A percentile compares a stretch with the other conserved stretches of the same genome.
Evolutionary conservation across 2,888 invertebrate genomes (phyloP).

Genomic region (Formica aserva): DNA sequence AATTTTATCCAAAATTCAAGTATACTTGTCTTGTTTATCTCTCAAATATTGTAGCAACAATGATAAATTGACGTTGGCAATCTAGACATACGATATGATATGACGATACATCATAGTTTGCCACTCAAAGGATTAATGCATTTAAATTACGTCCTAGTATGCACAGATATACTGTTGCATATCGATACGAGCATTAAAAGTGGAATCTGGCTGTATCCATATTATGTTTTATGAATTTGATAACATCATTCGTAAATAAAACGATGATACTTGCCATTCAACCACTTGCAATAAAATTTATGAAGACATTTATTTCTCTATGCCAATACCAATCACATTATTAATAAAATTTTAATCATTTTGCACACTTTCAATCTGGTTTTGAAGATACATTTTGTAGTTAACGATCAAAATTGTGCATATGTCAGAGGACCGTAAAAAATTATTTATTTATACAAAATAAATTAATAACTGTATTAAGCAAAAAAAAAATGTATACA

Average conservation of each 20-base stretch:
- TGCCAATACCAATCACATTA: background rate
- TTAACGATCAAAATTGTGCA: background rate
- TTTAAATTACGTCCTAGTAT: slow-evolving; percentile 50
- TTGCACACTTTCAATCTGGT: background rate
- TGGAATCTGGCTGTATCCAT: slow-evolving; percentile 18
- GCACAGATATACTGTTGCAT: slow-evolving; percentile 48
- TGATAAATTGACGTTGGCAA: slow-evolving; percentile 42
- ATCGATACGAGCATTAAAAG: slow-evolving; percentile 47
- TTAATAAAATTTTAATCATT: background rate
- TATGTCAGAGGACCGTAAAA: background rate
- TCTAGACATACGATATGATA: slow-evolving; percentile 41
- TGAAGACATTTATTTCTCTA: background rate
- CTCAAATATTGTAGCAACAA: slow-evolving; percentile 36
- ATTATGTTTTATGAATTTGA: slow-evolving; percentile 42
- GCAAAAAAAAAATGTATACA: background rate
- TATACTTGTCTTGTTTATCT: slow-evolving; percentile 39
- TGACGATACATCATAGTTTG: slow-evolving; percentile 51
- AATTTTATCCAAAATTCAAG: slow-evolving; percentile 38
- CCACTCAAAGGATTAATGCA: slow-evolving; percentile 55
- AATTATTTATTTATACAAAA: background rate
- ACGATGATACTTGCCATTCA: slow-evolving; percentile 20
- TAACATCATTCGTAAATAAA: slow-evolving; percentile 30
- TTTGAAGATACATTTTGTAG: background rate
- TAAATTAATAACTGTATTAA: background rate
- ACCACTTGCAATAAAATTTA: slow-evolving; percentile 18